phyloP scores from a whole-genome alignment of 2,888 invertebrate species.

The Bugulina stolonifera region DNA sequence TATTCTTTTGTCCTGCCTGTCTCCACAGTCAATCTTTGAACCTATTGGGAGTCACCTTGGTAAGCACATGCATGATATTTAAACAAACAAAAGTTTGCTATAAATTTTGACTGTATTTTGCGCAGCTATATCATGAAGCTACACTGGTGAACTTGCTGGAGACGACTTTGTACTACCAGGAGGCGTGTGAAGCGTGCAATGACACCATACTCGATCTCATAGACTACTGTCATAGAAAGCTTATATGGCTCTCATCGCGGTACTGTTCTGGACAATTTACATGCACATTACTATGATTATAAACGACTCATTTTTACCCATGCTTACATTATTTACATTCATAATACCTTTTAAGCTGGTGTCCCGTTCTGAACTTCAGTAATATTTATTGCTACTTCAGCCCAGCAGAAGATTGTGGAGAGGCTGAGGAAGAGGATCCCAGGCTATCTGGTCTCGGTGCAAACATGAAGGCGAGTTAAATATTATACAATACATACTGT shows the following conservation, averaged over 20 bases:
- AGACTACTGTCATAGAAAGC: slow-evolving; percentile 70
- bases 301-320: no score
- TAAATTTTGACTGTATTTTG: slow-evolving; percentile 28
- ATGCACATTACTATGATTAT: no score
- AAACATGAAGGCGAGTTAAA: slow-evolving; percentile 35
- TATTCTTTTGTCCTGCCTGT: no score
- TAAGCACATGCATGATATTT: no score
- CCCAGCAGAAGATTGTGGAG: background rate
- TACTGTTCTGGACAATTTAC: slow-evolving; percentile 27
- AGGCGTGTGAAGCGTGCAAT: slow-evolving; percentile 69
- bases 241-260: slow-evolving; percentile 47
- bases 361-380: no score
- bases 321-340: no score
- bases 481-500: no score
- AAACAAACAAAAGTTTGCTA: no score
- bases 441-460: slow-evolving; percentile 31
- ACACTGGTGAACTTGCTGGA: slow-evolving; percentile 74
- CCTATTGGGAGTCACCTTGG: no score
- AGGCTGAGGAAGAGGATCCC: slow-evolving; percentile 34
- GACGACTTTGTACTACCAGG: slow-evolving; percentile 73
- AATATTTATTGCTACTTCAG: no score
- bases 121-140: slow-evolving; percentile 69
- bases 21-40: no score
- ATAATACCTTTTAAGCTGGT: no score
- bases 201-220: slow-evolving; percentile 74